Evolutionary conservation across 2,797 vertebrate species (phyloP), one percentile per base, ranked within the genome.

Genomic region (Protosalanx chinensis): DNA sequence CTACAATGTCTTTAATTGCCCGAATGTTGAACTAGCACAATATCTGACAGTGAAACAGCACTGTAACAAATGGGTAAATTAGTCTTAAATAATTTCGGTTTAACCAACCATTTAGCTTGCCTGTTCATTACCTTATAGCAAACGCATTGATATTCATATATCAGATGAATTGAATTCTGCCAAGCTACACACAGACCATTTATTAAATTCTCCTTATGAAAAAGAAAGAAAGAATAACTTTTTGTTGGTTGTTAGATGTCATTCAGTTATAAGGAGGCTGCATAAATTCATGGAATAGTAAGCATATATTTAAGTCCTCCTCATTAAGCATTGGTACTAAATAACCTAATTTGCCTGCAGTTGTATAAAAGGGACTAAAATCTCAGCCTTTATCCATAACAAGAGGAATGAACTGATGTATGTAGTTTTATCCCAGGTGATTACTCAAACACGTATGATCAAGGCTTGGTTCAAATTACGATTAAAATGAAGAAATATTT

Each of bases 61-160:
- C 75, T 66, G 85, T 82, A 80, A 78, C 67, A 79, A 80, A 18
- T 63, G 73, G 67, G 74, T 70, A 79, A 79, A 69, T 76, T 76
- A 76, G 74, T 78, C 72, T 73, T 67, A 67, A 73, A 79, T 81
- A 81, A 86, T 84, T 84, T 69, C 71, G 57, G 86, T 85, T 85
- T 71, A 86, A 82, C 82, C 61, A 83, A 83, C 77, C 60, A 72
- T 87, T 88, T 80, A 84, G 67, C 64, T 76, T 81, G 76, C 75
- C 82, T 81, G 69, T 53, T 76, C 71, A 10, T 75, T 67, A 79
- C 70, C 83, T 65, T 61, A 49, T 71, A 79, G 76, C 72, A 53
- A 23, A 56, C 32, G 41, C 69, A 73, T 68, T 81, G 75, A 81
- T 69, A 76, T 81, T 77, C 68, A 71, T 75, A 18, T 41, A 74